These are phyloP conservation scores for Aphrocallistes beatrix DNA, from an alignment of 37 sponge, comb jelly and placozoan species.

Conservation along the genomic window DNA sequence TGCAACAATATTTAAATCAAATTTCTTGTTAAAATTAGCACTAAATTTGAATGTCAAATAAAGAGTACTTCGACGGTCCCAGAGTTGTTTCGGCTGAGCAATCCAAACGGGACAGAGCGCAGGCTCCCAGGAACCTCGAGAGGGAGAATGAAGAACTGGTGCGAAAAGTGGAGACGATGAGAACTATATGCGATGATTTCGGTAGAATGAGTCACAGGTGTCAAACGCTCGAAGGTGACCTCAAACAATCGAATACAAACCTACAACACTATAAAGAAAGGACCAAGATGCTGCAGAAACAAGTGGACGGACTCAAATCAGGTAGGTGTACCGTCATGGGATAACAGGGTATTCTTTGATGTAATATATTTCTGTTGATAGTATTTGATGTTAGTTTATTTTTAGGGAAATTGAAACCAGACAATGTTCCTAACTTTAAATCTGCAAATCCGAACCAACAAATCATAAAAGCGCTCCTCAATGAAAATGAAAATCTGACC, in stretches of 20 bases:
- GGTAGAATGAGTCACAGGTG: background rate
- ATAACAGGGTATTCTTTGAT: background rate
- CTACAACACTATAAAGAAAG: background rate
- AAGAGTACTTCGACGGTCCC: background rate
- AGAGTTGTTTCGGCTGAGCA: background rate
- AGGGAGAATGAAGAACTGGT: background rate
- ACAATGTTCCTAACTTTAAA: background rate
- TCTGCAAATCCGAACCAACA: background rate
- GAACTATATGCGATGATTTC: background rate
- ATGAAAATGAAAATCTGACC: background rate
- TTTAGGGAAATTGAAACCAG: background rate
- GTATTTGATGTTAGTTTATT: background rate
- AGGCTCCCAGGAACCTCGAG: background rate
- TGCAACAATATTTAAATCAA: too few relatives aligned
- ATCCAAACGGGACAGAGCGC: background rate
- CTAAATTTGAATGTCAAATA: background rate
- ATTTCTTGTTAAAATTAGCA: too few relatives aligned
- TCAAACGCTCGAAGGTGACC: background rate
- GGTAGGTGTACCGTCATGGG: background rate
- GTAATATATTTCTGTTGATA: background rate
- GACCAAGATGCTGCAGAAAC: background rate
- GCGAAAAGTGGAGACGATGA: background rate
- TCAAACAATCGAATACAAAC: background rate
- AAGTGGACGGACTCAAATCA: conserved; percentile 1
- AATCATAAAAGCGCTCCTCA: background rate